Conservation (phyloP, 1,140 invertebrate species). For the Ceratina australensis region DNA sequence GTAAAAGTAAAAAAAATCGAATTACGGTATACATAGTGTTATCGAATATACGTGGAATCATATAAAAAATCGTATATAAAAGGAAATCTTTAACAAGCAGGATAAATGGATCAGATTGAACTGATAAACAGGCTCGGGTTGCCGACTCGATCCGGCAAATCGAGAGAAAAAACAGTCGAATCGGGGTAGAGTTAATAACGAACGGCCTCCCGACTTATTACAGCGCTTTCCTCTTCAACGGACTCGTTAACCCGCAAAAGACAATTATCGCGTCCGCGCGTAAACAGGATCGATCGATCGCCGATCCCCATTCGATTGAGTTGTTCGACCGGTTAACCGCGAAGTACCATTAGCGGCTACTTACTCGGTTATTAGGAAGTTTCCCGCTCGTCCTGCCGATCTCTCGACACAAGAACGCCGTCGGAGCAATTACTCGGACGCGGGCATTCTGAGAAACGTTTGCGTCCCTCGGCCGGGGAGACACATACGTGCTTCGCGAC, state of each 20-base stretch:
- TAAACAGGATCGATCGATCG: constrained; percentile 39
- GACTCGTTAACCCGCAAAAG: constrained; percentile 39
- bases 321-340: constrained; percentile 46
- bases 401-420: constrained; percentile 27
- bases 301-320: constrained; percentile 25
- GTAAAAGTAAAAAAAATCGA: too few species aligned
- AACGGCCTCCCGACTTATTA: not conserved
- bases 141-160: constrained; percentile 1
- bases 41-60: too few species aligned
- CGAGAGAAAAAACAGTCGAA: not conserved
- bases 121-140: not conserved
- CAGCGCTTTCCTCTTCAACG: not conserved
- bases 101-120: not conserved
- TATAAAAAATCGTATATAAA: too few species aligned
- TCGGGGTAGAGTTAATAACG: constrained; percentile 4
- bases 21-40: too few species aligned
- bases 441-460: constrained; percentile 33
- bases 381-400: constrained; percentile 35
- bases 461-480: not conserved
- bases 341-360: constrained; percentile 47
- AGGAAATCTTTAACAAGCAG: too few species aligned
- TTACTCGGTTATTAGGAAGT: constrained; percentile 46
- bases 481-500: not conserved
- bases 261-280: constrained; percentile 44
- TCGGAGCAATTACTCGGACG: constrained; percentile 39